Evolutionary conservation across 2,888 invertebrate species (phyloP).

Genomic region (Parnassius glacialis): DNA sequence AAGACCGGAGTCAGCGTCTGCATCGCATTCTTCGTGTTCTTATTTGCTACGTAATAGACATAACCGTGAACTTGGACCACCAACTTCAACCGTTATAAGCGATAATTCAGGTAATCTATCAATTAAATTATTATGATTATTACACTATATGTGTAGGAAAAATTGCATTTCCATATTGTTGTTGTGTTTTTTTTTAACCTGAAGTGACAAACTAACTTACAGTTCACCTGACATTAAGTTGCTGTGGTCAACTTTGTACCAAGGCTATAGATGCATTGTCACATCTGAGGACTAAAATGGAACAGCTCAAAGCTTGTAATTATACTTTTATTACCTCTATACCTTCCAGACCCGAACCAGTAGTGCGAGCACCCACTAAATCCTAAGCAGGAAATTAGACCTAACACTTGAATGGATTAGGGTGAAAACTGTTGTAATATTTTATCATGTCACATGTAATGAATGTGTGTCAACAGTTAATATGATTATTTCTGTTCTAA

Average conservation of each 20-base stretch:
- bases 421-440: not conserved
- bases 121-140: not conserved
- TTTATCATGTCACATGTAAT: not conserved
- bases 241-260: no score
- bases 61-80: conserved; percentile 58
- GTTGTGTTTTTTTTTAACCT: not conserved
- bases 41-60: conserved; percentile 60
- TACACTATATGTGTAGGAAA: not conserved
- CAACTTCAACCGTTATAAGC: conserved; percentile 62
- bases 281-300: no score
- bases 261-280: no score
- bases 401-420: no score
- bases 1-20: conserved; percentile 46
- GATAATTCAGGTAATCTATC: conserved; percentile 59
- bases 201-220: not conserved
- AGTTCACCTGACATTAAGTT: no score
- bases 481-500: not conserved
- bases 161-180: conserved; percentile 1
- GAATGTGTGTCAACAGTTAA: not conserved
- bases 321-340: no score
- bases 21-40: conserved; percentile 46
- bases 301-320: no score
- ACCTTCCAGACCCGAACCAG: no score
- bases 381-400: no score
- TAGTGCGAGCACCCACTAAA: no score